Percentiles rank a stretch among this genome's conserved stretches.
phyloP scores from a whole-genome alignment of 2,888 invertebrate genomes.

The Protodeltote pygarga region DNA sequence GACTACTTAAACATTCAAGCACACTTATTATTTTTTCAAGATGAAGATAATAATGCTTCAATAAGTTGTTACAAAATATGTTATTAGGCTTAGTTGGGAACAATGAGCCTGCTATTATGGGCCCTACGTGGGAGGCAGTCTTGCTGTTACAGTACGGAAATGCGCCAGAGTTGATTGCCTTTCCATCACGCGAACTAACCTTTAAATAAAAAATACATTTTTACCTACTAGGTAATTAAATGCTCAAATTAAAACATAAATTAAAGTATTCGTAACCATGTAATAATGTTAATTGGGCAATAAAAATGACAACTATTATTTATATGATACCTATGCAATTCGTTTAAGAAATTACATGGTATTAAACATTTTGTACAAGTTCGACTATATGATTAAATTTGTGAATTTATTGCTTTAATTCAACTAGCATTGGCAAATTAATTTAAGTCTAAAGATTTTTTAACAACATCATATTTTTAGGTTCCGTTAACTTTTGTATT shows the following conservation, averaged over 20 bases:
- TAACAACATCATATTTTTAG: neutral
- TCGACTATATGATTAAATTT: constrained; percentile 26
- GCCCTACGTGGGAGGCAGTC: constrained; percentile 46
- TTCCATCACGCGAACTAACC: constrained; percentile 33
- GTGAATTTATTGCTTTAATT: constrained; percentile 32
- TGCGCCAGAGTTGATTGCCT: constrained; percentile 41
- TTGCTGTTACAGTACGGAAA: constrained; percentile 36
- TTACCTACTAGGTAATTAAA: constrained; percentile 14
- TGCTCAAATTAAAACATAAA: constrained; percentile 18
- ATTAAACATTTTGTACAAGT: constrained; percentile 18
- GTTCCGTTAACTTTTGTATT: neutral
- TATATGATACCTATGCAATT: constrained; percentile 28
- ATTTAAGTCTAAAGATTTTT: neutral
- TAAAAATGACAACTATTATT: constrained; percentile 42
- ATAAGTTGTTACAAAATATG: constrained; percentile 24
- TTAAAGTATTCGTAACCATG: constrained; percentile 16
- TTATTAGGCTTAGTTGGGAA: constrained; percentile 48
- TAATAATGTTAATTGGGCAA: constrained; percentile 34
- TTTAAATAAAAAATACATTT: constrained; percentile 7
- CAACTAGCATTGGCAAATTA: neutral
- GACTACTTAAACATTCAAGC: neutral
- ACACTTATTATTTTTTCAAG: constrained; percentile 16
- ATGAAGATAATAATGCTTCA: constrained; percentile 34
- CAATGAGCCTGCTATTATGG: constrained; percentile 52
- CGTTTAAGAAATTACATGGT: constrained; percentile 31